Conservation (phyloP, 2,888 invertebrate species). For the Cerceris rybyensis region DNA sequence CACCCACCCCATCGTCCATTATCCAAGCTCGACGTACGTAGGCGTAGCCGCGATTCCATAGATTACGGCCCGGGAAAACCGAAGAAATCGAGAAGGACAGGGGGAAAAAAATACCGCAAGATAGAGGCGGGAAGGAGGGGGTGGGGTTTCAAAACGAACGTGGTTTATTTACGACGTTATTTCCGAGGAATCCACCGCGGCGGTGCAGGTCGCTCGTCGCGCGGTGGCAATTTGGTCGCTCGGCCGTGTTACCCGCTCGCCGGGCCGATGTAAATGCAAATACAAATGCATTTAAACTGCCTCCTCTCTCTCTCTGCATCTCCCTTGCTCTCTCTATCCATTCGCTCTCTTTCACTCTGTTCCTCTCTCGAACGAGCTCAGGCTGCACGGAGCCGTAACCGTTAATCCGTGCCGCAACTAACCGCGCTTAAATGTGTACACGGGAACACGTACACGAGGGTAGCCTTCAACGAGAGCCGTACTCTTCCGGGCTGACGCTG, state of each 20-base stretch:
- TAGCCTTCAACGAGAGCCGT: slow-evolving; percentile 36
- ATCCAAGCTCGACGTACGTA: neutral
- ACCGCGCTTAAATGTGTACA: slow-evolving; percentile 61
- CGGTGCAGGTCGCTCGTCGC: slow-evolving; percentile 32
- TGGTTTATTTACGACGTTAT: slow-evolving; percentile 67
- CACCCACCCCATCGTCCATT: no score
- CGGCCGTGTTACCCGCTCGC: slow-evolving; percentile 61
- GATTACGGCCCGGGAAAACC: neutral
- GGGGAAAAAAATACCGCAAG: slow-evolving; percentile 11
- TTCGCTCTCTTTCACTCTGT: slow-evolving; percentile 10
- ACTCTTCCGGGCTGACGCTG: slow-evolving; percentile 42
- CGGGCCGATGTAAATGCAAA: slow-evolving; percentile 72
- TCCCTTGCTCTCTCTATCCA: slow-evolving; percentile 5
- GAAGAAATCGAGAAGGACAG: neutral
- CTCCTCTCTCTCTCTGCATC: slow-evolving; percentile 19
- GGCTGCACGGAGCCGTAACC: slow-evolving; percentile 56
- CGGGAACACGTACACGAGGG: slow-evolving; percentile 36
- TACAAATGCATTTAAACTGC: slow-evolving; percentile 71
- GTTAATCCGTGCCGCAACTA: slow-evolving; percentile 68
- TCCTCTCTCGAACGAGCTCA: slow-evolving; percentile 8
- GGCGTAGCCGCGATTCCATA: neutral
- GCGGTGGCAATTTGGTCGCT: slow-evolving; percentile 67
- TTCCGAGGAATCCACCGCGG: slow-evolving; percentile 61
- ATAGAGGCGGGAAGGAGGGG: slow-evolving; percentile 5
- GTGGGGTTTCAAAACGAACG: slow-evolving; percentile 26